Evolutionary conservation across 2,113 vertebrate genomes (phyloP), one percentile per base, ranked within the genome.

Genomic region (Tympanuchus pallidicinctus): DNA sequence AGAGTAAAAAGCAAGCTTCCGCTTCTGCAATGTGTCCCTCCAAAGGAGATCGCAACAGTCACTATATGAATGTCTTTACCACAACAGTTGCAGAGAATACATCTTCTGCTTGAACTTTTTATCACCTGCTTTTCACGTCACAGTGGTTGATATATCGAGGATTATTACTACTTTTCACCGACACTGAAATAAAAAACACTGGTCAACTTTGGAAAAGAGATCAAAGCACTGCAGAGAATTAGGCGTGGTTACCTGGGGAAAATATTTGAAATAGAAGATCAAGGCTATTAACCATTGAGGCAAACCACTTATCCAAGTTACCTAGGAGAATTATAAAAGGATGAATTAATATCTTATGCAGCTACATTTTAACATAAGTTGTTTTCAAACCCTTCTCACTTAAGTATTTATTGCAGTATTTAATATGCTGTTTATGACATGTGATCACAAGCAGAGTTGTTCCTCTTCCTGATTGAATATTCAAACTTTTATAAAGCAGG

Each of bases 101-200:
- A 54, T 79, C 95, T 93, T 78, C 94, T 19, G 69, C 86, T 69
- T 56, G 71, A 84, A 82, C 16, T 15, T 25, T 77, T 76, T 83
- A 79, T 74, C 47, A 73, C 28, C 24, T 75, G 42, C 30, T 30
- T 96, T 93, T 93, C 61, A 25, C 74, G 25, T 80, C 70, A 45
- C 45, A 75, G 38, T 90, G 67, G 40, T 14, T 95, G 84, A 88
- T 72, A 13, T 87, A 82, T 64, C 19, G 87, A 84, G 60, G 47
- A 36, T 88, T 16, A 84, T 83, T 95, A 87, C 86, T 95, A 87
- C 40, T 95, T 88, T 92, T 95, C 74, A 86, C 47, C 66, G 9
- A 64, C 80, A 67, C 47, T 82, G 80, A 95, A 90, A 54, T 91
- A 80, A 70, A 13, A 32, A 60, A 10, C 64, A 32, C 54, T 61